Evolutionary conservation across 2,113 vertebrate genomes (phyloP).

Genomic region (Gymnocephalus cernua): DNA sequence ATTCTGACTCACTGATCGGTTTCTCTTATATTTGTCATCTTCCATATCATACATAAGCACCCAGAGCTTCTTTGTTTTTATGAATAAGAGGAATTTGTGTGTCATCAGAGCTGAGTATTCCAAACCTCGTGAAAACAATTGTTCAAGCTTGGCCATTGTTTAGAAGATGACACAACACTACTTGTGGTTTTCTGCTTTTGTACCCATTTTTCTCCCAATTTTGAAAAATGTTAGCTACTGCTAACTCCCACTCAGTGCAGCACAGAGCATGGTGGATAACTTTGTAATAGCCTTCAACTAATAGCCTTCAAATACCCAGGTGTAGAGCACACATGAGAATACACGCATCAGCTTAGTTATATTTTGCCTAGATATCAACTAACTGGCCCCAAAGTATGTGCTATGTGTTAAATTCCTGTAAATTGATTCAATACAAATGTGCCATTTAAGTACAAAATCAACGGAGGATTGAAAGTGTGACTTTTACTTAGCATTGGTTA

Average conservation of each 20-base stretch:
- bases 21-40: not conserved
- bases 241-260: constrained; percentile 36
- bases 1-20: not conserved
- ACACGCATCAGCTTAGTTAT: not conserved
- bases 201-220: constrained; percentile 19
- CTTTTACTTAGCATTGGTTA: not conserved
- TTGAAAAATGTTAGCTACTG: constrained; percentile 22
- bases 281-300: no score
- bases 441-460: not conserved
- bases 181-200: constrained; percentile 29
- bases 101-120: not conserved
- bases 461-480: not conserved
- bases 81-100: not conserved
- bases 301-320: not conserved
- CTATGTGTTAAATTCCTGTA: not conserved
- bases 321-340: not conserved
- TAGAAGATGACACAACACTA: constrained; percentile 18
- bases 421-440: not conserved
- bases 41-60: constrained; percentile 2
- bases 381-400: not conserved
- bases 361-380: not conserved
- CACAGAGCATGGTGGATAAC: not conserved
- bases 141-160: constrained; percentile 13
- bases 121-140: constrained; percentile 22
- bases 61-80: constrained; percentile 16